A percentile compares a stretch with the other conserved stretches of the same genome.
Evolutionary conservation across 2,888 invertebrate species (phyloP).

Genomic region (Ochropleura leucogaster): DNA sequence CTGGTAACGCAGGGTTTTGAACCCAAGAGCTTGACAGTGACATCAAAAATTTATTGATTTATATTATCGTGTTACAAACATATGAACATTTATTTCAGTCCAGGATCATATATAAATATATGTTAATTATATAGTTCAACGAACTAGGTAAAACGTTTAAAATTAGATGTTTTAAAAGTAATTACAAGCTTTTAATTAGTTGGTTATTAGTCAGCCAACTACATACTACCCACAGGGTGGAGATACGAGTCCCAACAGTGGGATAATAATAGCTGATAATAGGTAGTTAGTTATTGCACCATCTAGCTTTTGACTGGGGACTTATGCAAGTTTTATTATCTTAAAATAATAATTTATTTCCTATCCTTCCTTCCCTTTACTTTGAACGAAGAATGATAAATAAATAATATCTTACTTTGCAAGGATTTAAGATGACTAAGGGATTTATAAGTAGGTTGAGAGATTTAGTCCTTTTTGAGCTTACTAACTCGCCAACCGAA

Average conservation of each 20-base stretch:
- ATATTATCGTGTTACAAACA: too few relatives aligned
- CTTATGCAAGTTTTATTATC: background rate
- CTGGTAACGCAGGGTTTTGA: too few relatives aligned
- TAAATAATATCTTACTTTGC: constrained; percentile 50
- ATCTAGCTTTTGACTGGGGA: background rate
- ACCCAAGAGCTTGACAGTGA: too few relatives aligned
- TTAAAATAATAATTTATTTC: constrained; percentile 42
- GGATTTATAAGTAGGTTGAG: constrained; percentile 50
- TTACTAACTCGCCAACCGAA: constrained; percentile 24
- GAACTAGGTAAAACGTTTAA: constrained; percentile 4
- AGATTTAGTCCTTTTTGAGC: constrained; percentile 36
- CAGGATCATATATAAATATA: too few relatives aligned
- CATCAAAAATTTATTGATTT: too few relatives aligned
- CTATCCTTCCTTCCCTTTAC: constrained; percentile 23
- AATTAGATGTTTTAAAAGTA: background rate
- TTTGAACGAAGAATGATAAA: constrained; percentile 50
- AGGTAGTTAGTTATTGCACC: background rate
- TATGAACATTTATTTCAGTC: too few relatives aligned
- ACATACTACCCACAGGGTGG: background rate
- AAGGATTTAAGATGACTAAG: constrained; percentile 46
- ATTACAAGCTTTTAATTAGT: background rate
- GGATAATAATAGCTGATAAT: background rate
- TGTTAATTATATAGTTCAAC: constrained; percentile 5
- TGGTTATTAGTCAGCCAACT: background rate
- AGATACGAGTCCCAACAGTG: background rate